Conservation (phyloP, 2,888 invertebrate species). For the Cerastis leucographa region DNA sequence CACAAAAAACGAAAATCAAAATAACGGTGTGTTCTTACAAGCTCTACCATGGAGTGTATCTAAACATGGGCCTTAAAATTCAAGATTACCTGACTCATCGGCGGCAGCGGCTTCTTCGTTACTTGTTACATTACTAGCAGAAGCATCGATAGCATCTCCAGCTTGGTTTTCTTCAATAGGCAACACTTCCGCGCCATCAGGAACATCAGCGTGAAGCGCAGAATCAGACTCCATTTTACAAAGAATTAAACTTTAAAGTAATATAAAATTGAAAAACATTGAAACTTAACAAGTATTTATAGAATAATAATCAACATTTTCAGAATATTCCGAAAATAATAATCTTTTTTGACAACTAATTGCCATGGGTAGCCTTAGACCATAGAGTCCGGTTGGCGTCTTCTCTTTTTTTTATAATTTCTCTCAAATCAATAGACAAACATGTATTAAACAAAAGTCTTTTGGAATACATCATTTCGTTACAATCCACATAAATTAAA, state of each 20-base stretch:
- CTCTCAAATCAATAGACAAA: constrained; percentile 6
- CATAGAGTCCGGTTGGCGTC: constrained; percentile 70
- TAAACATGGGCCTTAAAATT: neutral
- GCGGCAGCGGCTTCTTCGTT: constrained; percentile 79
- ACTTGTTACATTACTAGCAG: constrained; percentile 82
- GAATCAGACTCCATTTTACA: constrained; percentile 86
- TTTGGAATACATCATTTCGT: neutral
- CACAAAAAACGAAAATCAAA: constrained; percentile 49
- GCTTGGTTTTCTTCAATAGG: constrained; percentile 83
- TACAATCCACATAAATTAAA: too few relatives aligned
- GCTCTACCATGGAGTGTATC: constrained; percentile 1
- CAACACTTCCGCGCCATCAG: constrained; percentile 89
- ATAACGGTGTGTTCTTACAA: constrained; percentile 47
- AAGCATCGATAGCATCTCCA: constrained; percentile 79
- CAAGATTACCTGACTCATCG: constrained; percentile 79
- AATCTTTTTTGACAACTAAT: constrained; percentile 77
- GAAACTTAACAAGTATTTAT: constrained; percentile 73
- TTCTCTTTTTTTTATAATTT: constrained; percentile 45
- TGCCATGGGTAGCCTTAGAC: constrained; percentile 52
- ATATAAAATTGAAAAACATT: constrained; percentile 76
- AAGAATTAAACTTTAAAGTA: constrained; percentile 58
- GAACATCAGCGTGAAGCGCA: constrained; percentile 81
- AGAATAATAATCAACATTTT: constrained; percentile 74
- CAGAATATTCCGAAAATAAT: constrained; percentile 69
- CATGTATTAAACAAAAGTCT: neutral